Evolutionary conservation across 2,888 invertebrate genomes (phyloP), one percentile per base, ranked within the genome.

Genomic region (Xylota sylvarum): DNA sequence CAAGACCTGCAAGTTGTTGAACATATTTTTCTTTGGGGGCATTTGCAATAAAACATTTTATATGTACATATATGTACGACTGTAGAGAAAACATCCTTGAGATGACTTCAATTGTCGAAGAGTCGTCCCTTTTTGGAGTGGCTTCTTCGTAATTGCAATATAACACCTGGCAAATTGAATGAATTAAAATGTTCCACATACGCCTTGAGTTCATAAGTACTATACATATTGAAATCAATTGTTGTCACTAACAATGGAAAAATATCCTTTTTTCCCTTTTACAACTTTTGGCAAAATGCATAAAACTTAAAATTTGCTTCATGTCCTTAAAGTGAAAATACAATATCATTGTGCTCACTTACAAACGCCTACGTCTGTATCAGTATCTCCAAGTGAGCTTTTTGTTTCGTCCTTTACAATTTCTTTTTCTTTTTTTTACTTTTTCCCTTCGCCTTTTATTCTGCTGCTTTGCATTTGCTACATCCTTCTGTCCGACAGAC

Each of bases 401-500:
- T 48, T 46, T 55, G 52, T 76, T 19, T 65, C 14, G 14, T 72
- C 32, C 55, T 62, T 80, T 76, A 69, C 35, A 55, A 58, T 73
- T 50, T 72, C 48, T 72, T 35, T 70, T 52, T 48, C 30, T 35
- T 64, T 32, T 70, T 85, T 43, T 43, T 70, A 23, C 23, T 23
- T 23, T 23, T 23, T 23, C 23, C 23, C 23, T 23, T 23, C 23
- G 7, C 32, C n/a, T n/a, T 37, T 55, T 62, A 5, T 56, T 62
- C 50, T 55, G 48, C 65, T 74, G 12, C 74, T 86, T 78, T 77
- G 69, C 77, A 73, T 77, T 82, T 78, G 86, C 77, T 60, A 86
- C 86, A 82, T 78, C 69, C 77, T 81, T 82, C 77, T 82, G 81
- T 82, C 86, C 86, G 78, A 82, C 69, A 82, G 86, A 82, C 86